phyloP scores from a whole-genome alignment of 37 sponge, comb jelly and placozoan species.

The Spongilla lacustris region DNA sequence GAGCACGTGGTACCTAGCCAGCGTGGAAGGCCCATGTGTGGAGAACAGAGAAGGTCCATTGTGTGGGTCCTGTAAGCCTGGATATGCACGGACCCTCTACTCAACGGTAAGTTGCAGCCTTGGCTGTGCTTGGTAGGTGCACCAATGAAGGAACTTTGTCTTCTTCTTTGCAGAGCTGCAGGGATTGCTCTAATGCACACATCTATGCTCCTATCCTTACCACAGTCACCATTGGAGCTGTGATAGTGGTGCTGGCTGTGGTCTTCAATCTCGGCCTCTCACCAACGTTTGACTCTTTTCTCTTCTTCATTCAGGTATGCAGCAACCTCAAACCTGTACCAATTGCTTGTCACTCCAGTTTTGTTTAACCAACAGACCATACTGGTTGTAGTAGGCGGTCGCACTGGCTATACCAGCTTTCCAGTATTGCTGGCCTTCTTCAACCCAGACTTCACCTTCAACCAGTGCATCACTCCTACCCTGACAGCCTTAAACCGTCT shows the following conservation, averaged over 20 bases:
- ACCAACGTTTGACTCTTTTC: conserved; percentile 66
- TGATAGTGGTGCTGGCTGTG: conserved; percentile 45
- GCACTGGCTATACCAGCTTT: conserved; percentile 42
- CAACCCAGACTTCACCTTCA: conserved; percentile 74
- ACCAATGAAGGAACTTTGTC: background rate
- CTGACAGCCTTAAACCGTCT: conserved; percentile 38
- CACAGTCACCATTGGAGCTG: conserved; percentile 37
- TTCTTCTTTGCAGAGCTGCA: conserved; percentile 34
- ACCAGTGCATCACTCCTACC: conserved; percentile 56
- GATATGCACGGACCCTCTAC: conserved; percentile 68
- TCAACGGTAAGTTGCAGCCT: conserved; percentile 53
- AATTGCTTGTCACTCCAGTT: background rate
- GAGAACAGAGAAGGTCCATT: conserved; percentile 69
- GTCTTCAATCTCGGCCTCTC: conserved; percentile 59
- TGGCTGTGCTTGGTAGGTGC: background rate
- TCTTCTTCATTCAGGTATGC: conserved; percentile 71
- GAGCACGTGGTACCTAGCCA: conserved; percentile 41
- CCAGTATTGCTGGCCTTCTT: conserved; percentile 33
- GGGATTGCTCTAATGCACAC: conserved; percentile 42
- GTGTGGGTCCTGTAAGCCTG: conserved; percentile 83
- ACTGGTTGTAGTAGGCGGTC: conserved; percentile 41
- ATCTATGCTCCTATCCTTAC: conserved; percentile 11
- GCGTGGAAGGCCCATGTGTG: conserved; percentile 62
- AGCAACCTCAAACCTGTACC: background rate
- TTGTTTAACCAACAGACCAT: conserved; percentile 24